These are phyloP conservation scores for Rhagoletis zephyria DNA, from an alignment of 1,140 invertebrate species.

Conservation along the genomic window DNA sequence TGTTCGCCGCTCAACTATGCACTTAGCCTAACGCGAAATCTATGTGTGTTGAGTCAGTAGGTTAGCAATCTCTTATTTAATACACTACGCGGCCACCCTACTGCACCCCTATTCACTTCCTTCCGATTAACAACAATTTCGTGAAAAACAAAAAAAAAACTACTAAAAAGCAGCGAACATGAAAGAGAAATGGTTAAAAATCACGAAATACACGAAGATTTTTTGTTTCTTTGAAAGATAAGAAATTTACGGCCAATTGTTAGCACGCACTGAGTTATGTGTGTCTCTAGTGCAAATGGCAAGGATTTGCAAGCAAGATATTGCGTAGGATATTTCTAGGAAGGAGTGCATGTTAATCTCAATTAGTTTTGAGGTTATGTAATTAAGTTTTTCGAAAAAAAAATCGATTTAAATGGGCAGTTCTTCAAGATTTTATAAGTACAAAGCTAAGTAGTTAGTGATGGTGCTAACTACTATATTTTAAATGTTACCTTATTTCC, in stretches of 20 bases:
- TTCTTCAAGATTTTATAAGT: no score
- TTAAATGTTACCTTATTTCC: no score
- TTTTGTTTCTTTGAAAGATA: background rate
- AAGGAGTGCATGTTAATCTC: background rate
- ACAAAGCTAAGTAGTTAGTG: no score
- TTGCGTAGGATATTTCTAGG: background rate
- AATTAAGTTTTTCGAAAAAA: background rate
- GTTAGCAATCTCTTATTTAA: background rate
- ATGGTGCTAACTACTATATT: no score
- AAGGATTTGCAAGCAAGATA: background rate
- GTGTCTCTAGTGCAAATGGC: background rate
- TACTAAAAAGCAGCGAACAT: background rate
- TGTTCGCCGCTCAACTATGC: no score
- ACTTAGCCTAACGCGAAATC: no score
- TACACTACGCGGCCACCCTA: background rate
- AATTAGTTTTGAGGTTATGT: background rate
- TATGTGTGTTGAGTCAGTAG: background rate
- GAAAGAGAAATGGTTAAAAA: background rate
- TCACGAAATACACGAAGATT: slow-evolving; percentile 11
- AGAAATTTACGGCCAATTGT: background rate
- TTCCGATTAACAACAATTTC: background rate
- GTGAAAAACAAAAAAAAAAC: background rate
- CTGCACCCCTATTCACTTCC: background rate
- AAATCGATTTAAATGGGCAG: no score
- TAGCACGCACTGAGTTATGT: background rate